Percentiles rank a stretch among this genome's conserved stretches.
These are phyloP conservation scores for Drosophila buzzatii DNA, from an alignment of 2,888 invertebrate species.

Conservation along the genomic window DNA sequence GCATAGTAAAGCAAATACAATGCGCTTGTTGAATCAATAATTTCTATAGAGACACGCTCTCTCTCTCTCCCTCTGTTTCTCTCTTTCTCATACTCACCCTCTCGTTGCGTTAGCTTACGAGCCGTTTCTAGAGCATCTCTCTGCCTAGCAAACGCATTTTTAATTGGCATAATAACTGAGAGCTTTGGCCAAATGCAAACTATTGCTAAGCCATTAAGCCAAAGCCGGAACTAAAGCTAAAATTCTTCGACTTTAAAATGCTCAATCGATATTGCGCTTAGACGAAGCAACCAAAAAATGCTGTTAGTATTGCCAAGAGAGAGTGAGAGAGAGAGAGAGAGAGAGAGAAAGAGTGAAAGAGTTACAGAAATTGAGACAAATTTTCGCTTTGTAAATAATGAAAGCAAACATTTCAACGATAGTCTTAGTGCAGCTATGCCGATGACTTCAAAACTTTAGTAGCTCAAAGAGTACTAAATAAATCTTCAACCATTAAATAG, in stretches of 20 bases:
- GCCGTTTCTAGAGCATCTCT: not conserved
- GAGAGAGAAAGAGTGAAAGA: too few relatives aligned
- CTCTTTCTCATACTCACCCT: not conserved
- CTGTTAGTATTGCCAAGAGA: not conserved
- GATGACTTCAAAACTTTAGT: too few relatives aligned
- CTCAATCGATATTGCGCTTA: slow-evolving; percentile 9
- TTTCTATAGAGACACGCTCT: not conserved
- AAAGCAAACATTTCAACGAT: too few relatives aligned
- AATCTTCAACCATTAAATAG: not conserved
- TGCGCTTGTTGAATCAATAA: not conserved
- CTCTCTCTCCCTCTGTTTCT: not conserved
- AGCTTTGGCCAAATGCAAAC: slow-evolving; percentile 9
- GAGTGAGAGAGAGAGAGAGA: too few relatives aligned
- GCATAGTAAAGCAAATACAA: not conserved
- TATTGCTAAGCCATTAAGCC: slow-evolving; percentile 12
- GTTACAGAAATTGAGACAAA: too few relatives aligned
- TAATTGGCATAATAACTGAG: slow-evolving; percentile 28
- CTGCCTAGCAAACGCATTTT: slow-evolving; percentile 16
- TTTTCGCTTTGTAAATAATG: too few relatives aligned
- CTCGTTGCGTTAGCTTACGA: too few relatives aligned
- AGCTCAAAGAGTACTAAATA: too few relatives aligned
- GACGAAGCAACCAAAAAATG: not conserved
- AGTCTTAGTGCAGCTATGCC: too few relatives aligned
- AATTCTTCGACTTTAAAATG: not conserved
- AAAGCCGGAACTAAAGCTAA: not conserved